phyloP scores from a whole-genome alignment of 2,113 vertebrate species.

The Cisticola juncidis region DNA sequence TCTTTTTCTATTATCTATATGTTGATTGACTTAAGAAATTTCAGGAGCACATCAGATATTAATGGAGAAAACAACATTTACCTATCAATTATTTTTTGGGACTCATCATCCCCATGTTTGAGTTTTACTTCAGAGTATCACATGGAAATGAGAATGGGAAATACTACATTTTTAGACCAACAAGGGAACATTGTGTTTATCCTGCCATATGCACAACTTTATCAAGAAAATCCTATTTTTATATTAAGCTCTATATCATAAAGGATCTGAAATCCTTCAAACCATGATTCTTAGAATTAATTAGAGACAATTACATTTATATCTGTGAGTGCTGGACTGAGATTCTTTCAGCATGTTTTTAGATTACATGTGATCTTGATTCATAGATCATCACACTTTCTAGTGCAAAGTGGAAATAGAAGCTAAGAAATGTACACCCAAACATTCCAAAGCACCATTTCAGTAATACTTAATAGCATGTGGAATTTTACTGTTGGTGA shows the following conservation, averaged over 20 bases:
- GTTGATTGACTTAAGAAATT: not conserved
- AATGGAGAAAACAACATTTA: not conserved
- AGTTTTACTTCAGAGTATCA: not conserved
- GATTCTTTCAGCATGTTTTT: not conserved
- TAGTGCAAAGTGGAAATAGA: not conserved
- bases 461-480: not conserved
- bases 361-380: not conserved
- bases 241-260: not conserved
- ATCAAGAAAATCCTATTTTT: not conserved
- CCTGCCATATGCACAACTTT: not conserved
- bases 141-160: not conserved
- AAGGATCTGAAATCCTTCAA: not conserved
- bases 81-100: not conserved
- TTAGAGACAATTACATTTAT: not conserved
- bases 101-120: not conserved
- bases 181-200: not conserved
- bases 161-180: not conserved
- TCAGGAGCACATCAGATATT: not conserved
- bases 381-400: not conserved
- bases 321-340: not conserved
- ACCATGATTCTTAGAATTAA: not conserved
- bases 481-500: not conserved
- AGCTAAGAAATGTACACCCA: not conserved
- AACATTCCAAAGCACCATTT: not conserved
- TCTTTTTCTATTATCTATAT: not conserved